These are phyloP conservation scores for Ramphastos sulfuratus DNA, from an alignment of 2,113 vertebrate species.

Conservation along the genomic window DNA sequence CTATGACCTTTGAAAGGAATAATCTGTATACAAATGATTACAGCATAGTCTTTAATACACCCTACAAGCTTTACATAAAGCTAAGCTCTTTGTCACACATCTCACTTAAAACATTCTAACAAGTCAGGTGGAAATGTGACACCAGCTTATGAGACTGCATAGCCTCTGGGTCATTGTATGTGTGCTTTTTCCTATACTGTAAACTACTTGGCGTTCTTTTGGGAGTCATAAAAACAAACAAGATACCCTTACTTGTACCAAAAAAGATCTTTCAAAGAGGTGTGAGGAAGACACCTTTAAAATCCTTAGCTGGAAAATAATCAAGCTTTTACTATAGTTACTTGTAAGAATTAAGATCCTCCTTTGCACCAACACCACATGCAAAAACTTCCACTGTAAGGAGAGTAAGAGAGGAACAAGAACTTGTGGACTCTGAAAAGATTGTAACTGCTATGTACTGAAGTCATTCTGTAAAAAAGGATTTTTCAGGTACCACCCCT, in stretches of 20 bases:
- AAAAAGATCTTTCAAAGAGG: neutral
- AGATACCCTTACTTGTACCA: neutral
- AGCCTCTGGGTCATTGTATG: neutral
- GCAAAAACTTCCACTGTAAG: neutral
- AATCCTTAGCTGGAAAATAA: neutral
- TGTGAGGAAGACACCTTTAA: neutral
- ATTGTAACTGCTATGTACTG: neutral
- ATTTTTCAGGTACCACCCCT: neutral
- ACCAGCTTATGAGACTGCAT: neutral
- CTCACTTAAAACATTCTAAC: neutral
- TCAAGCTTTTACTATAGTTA: neutral
- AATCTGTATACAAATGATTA: neutral
- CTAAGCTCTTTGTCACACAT: neutral
- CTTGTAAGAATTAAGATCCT: neutral
- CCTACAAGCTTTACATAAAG: neutral
- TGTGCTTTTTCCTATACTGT: neutral
- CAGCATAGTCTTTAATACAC: neutral
- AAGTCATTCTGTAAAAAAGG: neutral
- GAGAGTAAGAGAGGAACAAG: neutral
- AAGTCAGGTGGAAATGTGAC: neutral
- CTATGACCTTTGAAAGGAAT: neutral
- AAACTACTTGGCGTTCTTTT: neutral
- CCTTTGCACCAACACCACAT: neutral
- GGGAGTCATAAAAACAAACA: neutral
- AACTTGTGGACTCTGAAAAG: neutral